Evolutionary conservation across 2,113 vertebrate genomes (phyloP).

Genomic region (Heterochromis multidens): DNA sequence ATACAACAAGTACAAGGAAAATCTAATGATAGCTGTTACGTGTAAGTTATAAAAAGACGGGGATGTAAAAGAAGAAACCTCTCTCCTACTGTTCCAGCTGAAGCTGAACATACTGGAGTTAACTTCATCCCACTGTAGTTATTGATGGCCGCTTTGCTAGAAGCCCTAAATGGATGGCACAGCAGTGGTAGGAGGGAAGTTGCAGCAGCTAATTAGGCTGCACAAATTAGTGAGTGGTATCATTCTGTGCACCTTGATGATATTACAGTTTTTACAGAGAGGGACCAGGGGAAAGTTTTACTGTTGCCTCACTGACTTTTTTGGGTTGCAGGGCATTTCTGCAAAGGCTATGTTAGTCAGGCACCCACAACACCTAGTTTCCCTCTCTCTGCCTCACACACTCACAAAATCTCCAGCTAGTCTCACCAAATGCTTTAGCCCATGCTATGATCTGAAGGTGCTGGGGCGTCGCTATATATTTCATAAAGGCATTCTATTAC

Average conservation of each 20-base stretch:
- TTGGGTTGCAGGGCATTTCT: neutral
- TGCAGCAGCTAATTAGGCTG: conserved; percentile 64
- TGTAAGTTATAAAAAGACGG: neutral
- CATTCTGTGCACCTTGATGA: conserved; percentile 57
- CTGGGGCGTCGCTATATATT: conserved; percentile 59
- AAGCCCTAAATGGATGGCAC: conserved; percentile 54
- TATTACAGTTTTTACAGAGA: conserved; percentile 29
- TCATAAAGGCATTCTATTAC: conserved; percentile 73
- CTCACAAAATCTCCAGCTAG: neutral
- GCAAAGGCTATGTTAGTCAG: conserved; percentile 5
- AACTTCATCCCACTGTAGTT: conserved; percentile 21
- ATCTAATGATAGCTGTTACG: conserved; percentile 3
- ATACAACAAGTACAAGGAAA: neutral
- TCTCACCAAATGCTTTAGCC: conserved; percentile 15
- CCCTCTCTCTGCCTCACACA: neutral
- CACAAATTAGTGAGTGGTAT: conserved; percentile 64
- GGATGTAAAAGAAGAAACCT: neutral
- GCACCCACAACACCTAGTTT: neutral
- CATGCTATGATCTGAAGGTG: conserved; percentile 59
- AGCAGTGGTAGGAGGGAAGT: conserved; percentile 44
- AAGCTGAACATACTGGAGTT: neutral
- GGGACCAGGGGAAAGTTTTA: conserved; percentile 10
- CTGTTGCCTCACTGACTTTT: conserved; percentile 8
- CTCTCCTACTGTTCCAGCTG: neutral
- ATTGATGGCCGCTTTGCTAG: conserved; percentile 44